Evolutionary conservation across 2,888 invertebrate genomes (phyloP).

Genomic region (Steromphala cineraria): DNA sequence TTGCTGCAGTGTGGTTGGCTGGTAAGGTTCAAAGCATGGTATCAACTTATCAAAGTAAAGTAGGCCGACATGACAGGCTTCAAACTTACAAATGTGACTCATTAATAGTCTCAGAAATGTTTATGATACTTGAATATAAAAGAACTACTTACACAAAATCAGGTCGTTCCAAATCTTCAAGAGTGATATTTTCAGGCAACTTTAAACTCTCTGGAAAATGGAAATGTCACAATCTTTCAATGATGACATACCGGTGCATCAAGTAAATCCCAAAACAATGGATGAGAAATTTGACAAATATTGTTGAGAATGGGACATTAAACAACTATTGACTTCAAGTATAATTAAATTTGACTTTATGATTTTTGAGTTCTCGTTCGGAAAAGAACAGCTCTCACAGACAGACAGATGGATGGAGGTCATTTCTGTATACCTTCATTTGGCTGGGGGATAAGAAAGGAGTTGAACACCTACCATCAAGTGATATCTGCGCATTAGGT

Average conservation of each 20-base stretch:
- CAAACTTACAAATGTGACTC: background rate
- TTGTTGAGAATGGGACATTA: background rate
- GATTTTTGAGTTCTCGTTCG: too few relatives aligned
- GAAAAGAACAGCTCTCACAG: too few relatives aligned
- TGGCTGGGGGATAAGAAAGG: background rate
- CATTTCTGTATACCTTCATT: too few relatives aligned
- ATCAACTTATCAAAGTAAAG: too few relatives aligned
- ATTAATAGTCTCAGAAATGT: background rate
- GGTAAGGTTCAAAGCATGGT: too few relatives aligned
- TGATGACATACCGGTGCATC: background rate
- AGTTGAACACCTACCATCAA: conserved; percentile 58
- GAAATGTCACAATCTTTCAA: background rate
- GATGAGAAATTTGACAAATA: background rate
- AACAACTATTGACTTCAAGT: too few relatives aligned
- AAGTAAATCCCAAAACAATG: background rate
- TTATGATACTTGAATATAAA: background rate
- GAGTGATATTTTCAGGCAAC: conserved; percentile 50
- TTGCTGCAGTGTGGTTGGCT: too few relatives aligned
- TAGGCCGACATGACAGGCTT: too few relatives aligned
- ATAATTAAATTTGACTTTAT: too few relatives aligned
- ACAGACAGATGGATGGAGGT: too few relatives aligned
- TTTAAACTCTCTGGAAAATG: conserved; percentile 61
- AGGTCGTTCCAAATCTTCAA: conserved; percentile 49
- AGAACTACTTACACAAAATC: conserved; percentile 53
- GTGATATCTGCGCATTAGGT: conserved; percentile 89